These are phyloP conservation scores for Papilio dardanus DNA, from an alignment of 1,140 invertebrate species.

Conservation along the genomic window DNA sequence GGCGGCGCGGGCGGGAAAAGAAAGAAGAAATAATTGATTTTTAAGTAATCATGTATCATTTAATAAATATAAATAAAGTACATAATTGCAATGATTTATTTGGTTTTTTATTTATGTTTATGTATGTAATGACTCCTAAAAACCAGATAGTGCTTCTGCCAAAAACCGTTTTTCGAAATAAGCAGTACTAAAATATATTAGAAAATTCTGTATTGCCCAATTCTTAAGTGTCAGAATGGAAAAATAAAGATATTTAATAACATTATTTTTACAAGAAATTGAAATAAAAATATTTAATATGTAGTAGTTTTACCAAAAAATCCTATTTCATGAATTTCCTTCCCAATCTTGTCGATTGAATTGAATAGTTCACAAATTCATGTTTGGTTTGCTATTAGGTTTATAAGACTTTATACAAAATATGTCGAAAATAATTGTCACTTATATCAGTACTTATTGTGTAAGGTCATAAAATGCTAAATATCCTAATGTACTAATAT, in stretches of 20 bases:
- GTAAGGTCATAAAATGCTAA: not conserved
- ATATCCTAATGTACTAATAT: conserved; percentile 34
- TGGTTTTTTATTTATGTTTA: not conserved
- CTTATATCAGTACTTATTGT: not conserved
- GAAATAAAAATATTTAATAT: too few relatives aligned
- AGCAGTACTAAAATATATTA: too few relatives aligned
- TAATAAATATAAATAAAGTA: conserved; percentile 1
- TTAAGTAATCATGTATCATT: conserved; percentile 23
- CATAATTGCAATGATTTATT: conserved; percentile 40
- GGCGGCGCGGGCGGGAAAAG: conserved; percentile 57
- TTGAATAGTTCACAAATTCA: too few relatives aligned
- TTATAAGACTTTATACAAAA: not conserved
- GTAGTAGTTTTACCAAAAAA: too few relatives aligned
- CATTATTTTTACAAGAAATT: too few relatives aligned
- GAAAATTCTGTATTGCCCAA: too few relatives aligned
- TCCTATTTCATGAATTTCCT: not conserved
- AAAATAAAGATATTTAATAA: not conserved
- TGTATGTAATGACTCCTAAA: too few relatives aligned
- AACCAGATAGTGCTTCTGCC: too few relatives aligned
- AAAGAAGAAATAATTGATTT: conserved; percentile 54
- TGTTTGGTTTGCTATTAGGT: too few relatives aligned
- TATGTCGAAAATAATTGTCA: not conserved
- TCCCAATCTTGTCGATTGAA: too few relatives aligned
- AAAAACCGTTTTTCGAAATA: too few relatives aligned
- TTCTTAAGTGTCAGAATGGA: not conserved